Conservation (phyloP, 2,113 vertebrate species). For the Eublepharis macularius region DNA sequence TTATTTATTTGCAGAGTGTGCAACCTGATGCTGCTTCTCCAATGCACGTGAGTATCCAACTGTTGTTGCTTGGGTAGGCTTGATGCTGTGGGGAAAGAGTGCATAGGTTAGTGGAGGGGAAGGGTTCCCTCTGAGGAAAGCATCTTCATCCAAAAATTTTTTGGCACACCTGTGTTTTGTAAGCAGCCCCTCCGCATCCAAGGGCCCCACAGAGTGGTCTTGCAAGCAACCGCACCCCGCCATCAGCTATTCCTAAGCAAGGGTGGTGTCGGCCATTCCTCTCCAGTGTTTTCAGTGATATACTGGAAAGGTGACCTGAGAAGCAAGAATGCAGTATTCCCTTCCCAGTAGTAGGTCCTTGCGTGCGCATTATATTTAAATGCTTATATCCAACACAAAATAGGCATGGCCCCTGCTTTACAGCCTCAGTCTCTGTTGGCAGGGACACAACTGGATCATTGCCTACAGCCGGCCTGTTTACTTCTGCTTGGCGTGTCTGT, state of each 20-base stretch:
- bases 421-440: background rate
- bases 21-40: conserved; percentile 91
- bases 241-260: too few species aligned
- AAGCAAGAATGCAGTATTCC: background rate
- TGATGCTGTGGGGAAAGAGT: background rate
- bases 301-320: background rate
- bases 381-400: too few species aligned
- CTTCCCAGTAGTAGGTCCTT: background rate
- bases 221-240: too few species aligned
- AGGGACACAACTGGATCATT: conserved; percentile 84
- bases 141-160: too few species aligned
- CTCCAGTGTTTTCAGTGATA: background rate
- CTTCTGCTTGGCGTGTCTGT: conserved; percentile 78
- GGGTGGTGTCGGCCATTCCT: too few species aligned
- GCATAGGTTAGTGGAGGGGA: background rate
- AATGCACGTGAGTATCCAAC: conserved; percentile 85
- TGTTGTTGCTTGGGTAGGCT: background rate
- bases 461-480: conserved; percentile 81
- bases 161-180: too few species aligned
- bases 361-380: background rate
- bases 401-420: background rate
- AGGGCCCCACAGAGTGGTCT: background rate
- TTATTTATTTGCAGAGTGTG: conserved; percentile 78
- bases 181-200: too few species aligned
- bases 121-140: too few species aligned